These are phyloP conservation scores for Gephyroberyx darwinii DNA, from an alignment of 2,797 vertebrate genomes.

Conservation along the genomic window DNA sequence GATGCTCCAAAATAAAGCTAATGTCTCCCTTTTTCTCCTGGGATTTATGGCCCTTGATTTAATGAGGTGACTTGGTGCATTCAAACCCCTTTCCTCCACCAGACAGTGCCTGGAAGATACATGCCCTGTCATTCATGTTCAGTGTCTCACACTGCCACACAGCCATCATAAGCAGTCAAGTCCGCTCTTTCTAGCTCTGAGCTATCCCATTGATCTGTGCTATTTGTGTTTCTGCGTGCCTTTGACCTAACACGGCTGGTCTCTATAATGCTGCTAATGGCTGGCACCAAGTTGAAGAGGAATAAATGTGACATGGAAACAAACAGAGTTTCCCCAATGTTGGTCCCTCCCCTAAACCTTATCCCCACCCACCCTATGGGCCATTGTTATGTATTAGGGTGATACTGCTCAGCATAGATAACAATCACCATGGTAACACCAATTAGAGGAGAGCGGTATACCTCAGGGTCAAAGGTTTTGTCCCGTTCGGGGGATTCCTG, in stretches of 20 bases:
- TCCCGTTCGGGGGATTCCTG: constrained; percentile 1
- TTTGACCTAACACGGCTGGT: background rate
- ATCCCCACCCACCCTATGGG: background rate
- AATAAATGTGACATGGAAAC: background rate
- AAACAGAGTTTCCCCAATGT: background rate
- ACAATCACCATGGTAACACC: constrained; percentile 22
- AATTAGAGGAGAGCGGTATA: background rate
- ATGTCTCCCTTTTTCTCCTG: constrained; percentile 19
- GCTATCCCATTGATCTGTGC: too few species aligned
- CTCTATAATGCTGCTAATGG: background rate
- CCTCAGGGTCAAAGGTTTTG: constrained; percentile 23
- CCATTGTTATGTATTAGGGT: background rate
- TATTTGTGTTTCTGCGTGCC: background rate
- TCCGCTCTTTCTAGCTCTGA: background rate
- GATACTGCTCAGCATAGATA: background rate
- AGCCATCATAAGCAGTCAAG: background rate
- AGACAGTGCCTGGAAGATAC: constrained; percentile 2
- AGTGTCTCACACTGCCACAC: background rate
- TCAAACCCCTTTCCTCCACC: constrained; percentile 5
- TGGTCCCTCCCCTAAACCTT: too few species aligned
- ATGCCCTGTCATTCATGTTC: background rate
- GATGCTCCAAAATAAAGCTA: constrained; percentile 40
- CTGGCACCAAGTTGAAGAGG: background rate
- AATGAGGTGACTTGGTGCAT: constrained; percentile 48
- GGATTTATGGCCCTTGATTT: constrained; percentile 61